A percentile compares a stretch with the other conserved stretches of the same genome.
phyloP scores from a whole-genome alignment of 2,888 invertebrate genomes.

The Zaprionus bogoriensis region DNA sequence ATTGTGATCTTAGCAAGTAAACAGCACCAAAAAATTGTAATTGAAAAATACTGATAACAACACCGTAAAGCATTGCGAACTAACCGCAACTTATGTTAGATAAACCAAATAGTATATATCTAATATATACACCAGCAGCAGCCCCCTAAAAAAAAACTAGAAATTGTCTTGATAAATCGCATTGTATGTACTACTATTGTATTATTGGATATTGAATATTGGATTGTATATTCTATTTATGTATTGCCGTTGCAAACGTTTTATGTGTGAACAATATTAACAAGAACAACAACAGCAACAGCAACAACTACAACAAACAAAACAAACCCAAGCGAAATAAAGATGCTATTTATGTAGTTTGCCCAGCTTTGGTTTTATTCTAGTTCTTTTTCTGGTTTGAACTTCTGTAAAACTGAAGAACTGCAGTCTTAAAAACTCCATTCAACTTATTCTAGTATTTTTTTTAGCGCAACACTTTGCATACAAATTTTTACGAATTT shows the following conservation, averaged over 20 bases:
- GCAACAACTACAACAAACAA: too few species aligned
- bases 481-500: too few species aligned
- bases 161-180: neutral
- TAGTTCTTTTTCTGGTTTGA: neutral
- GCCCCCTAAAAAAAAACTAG: neutral
- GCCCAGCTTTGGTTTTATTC: neutral
- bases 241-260: conserved; percentile 56
- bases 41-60: conserved; percentile 13
- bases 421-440: too few species aligned
- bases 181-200: neutral
- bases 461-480: too few species aligned
- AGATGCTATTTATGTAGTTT: conserved; percentile 62
- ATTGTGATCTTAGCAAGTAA: conserved; percentile 64
- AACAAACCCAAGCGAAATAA: conserved; percentile 56
- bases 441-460: too few species aligned
- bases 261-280: conserved; percentile 57
- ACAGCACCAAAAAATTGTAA: conserved; percentile 50
- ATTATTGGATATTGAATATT: conserved; percentile 28
- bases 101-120: conserved; percentile 38
- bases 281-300: too few species aligned
- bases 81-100: conserved; percentile 21
- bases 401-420: too few species aligned
- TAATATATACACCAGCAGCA: conserved; percentile 3
- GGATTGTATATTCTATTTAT: conserved; percentile 47
- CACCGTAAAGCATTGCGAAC: neutral